Evolutionary conservation across 2,888 invertebrate genomes (phyloP), one percentile per base, ranked within the genome.

Genomic region (Pecten maximus): DNA sequence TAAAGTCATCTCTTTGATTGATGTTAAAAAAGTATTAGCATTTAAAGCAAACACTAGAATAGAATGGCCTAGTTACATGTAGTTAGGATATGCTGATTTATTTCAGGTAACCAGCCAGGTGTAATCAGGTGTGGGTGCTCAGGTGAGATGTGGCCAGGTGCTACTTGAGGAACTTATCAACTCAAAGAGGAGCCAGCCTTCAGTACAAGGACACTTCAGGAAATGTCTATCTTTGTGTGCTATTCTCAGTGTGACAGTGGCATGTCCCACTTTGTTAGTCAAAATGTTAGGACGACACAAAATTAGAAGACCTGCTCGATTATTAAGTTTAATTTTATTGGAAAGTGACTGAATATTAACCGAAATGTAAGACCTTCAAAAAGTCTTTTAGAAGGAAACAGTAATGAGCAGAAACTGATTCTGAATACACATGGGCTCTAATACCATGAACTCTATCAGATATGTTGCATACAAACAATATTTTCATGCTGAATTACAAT

Each of bases 21-120:
- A 54, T n/a, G n/a, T 54, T 54, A 54, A n/a, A 54, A 54, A n/a
- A n/a, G 8, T 6, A 54, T 54, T 19, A 23, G 6, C n/a, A 54
- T 54, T 23, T 19, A 23, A 19, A 50, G 50, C 15, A 8, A 54
- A n/a, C 23, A 19, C 54, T 54, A 54, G 54, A 54, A 54, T 19
- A 54, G 54, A 54, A 35, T 74, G 74, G 35, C 74, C 74, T 74
- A 74, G 74, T 74, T 74, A 35, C 28, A 74, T 74, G 74, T 74
- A 35, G 74, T 74, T 28, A 74, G 10, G 74, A 74, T 74, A 74
- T 74, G 74, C 28, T 74, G 35, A 74, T 74, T 74, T 74, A 8
- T 74, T 74, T 74, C 74, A 74, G 74, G 74, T 74, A 74, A 74
- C 35, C 10, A 28, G 74, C 35, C 74, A 74, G 28, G 35, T 74